Evolutionary conservation across 1,140 invertebrate genomes (phyloP).

Genomic region (Aphaenogaster floridana): DNA sequence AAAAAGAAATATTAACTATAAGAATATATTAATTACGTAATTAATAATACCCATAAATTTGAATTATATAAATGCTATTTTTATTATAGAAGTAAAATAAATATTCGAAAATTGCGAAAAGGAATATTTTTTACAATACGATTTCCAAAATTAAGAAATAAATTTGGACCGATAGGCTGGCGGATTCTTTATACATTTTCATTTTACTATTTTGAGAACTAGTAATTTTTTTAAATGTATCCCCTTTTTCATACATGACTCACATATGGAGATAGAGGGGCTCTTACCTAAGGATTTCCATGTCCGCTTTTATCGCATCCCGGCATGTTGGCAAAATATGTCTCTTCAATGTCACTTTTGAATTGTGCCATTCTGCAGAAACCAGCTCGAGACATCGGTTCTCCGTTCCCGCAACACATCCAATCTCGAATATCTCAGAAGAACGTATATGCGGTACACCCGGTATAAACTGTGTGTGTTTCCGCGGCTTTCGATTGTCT

Average conservation of each 20-base stretch:
- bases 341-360: slow-evolving; percentile 76
- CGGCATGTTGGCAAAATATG: slow-evolving; percentile 75
- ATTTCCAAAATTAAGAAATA: background rate
- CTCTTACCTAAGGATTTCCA: slow-evolving; percentile 78
- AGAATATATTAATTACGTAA: background rate
- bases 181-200: background rate
- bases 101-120: background rate
- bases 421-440: slow-evolving; percentile 80
- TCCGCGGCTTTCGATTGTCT: slow-evolving; percentile 48
- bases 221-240: background rate
- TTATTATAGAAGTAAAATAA: background rate
- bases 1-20: background rate
- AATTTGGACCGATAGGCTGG: background rate
- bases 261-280: background rate
- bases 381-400: slow-evolving; percentile 79
- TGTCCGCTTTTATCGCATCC: slow-evolving; percentile 76
- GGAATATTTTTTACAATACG: background rate
- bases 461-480: slow-evolving; percentile 51
- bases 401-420: slow-evolving; percentile 80
- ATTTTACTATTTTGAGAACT: background rate
- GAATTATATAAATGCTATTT: background rate
- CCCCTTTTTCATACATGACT: background rate
- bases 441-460: slow-evolving; percentile 74
- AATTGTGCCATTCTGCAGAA: slow-evolving; percentile 82
- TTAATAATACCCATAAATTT: background rate